A percentile compares a stretch with the other conserved stretches of the same genome.
Evolutionary conservation across 2,888 invertebrate species (phyloP).

Genomic region (Drosophila birchii): DNA sequence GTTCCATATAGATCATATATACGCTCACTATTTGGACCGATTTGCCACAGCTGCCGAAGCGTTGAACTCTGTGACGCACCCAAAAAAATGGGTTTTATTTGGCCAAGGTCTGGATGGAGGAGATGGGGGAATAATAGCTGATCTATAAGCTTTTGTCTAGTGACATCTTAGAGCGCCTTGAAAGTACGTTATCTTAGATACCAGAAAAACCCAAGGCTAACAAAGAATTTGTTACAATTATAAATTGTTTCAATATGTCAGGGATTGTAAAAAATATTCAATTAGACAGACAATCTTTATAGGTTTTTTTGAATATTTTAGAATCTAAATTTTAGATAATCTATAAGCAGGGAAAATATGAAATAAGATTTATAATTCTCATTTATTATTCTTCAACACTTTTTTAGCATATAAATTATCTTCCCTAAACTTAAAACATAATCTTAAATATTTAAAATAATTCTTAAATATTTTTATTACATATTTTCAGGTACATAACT

Average conservation of each 20-base stretch:
- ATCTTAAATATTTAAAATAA: neutral
- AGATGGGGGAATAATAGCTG: neutral
- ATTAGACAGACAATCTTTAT: too few relatives aligned
- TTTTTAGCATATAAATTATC: too few relatives aligned
- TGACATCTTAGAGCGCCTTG: neutral
- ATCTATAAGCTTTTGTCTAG: neutral
- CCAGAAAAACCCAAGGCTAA: neutral
- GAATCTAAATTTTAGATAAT: neutral
- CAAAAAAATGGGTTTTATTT: slow-evolving; percentile 33
- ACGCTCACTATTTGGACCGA: slow-evolving; percentile 6
- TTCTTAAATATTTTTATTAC: neutral
- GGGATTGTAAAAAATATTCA: neutral
- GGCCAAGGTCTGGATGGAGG: neutral
- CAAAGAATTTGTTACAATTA: neutral
- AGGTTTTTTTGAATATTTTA: too few relatives aligned
- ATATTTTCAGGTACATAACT: slow-evolving; percentile 51
- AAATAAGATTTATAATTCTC: neutral
- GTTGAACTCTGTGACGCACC: slow-evolving; percentile 55
- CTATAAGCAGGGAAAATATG: too few relatives aligned
- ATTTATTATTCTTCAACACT: too few relatives aligned
- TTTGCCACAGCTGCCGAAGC: slow-evolving; percentile 59
- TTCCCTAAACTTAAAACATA: neutral
- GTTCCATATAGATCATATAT: slow-evolving; percentile 30
- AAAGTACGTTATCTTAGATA: neutral
- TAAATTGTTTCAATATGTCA: neutral